Evolutionary conservation across 2,888 invertebrate genomes (phyloP), one percentile per base, ranked within the genome.

Genomic region (Sabatieria punctata): DNA sequence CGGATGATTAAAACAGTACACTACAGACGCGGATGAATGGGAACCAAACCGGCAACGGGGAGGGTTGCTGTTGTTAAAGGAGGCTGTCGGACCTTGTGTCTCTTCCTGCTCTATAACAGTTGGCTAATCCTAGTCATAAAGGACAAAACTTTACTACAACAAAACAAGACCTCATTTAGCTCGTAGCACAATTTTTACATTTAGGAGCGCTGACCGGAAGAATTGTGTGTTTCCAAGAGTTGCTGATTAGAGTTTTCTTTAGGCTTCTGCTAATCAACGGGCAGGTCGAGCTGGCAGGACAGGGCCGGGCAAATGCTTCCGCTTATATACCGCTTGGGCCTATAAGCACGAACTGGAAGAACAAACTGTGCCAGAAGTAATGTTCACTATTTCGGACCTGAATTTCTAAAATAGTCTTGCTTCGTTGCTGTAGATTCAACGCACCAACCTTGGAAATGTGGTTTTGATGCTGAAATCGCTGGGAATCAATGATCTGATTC

Each of bases 311-410:
- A 97, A 95, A 72, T 97, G 95, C 69, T 99, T 97, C 66, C 77
- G 97, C 40, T 73, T 97, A 15, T 97, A 93, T 66, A 99, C 97
- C 1, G 85, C 91, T 1, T 93, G 91, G 93, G 89, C 93, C 0
- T 99, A 88, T 67, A 85, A 93, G 64, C 82, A 95, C 66, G 97
- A 99, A 69, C 73, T 99, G 47, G 95, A 97, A 69, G 93, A 93
- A 55, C 93, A 93, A 60, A 89, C 93, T 1, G 79, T 93, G 18
- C 97, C 97, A 1, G 97, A 97, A 74, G 61, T 61, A 25, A 36
- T 33, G 30, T 8, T 15, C 15, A 30, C 30, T 15, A 30, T 15
- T 8, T 11, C 8, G 30, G 8, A 30, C 30, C 30, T 30, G 15
- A 8, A 30, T 15, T 30, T 8, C 15, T 8, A 8, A 30, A 11